These are phyloP conservation scores for Lepidocolaptes lacrymiger DNA, from an alignment of 2,797 vertebrate species.

Conservation along the genomic window DNA sequence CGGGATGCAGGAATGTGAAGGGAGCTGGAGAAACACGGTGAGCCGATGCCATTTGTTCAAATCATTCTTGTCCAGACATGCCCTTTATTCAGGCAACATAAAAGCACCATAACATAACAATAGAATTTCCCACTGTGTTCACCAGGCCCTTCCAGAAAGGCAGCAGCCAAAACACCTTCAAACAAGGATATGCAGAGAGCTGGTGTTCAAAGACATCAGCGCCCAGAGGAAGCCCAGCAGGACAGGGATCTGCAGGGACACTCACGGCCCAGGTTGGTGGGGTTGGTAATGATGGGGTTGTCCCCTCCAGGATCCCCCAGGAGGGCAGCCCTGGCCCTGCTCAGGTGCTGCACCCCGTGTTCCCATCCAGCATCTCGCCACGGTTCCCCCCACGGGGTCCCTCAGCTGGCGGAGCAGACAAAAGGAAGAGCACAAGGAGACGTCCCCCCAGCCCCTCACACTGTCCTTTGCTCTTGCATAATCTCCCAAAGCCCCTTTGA, in stretches of 20 bases:
- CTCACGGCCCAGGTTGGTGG: background rate
- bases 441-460: background rate
- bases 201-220: background rate
- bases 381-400: background rate
- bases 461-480: background rate
- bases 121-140: background rate
- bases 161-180: constrained; percentile 2
- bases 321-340: too few relatives aligned
- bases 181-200: background rate
- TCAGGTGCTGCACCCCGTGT: fast-evolving
- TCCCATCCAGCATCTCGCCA: fast-evolving
- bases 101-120: background rate
- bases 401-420: background rate
- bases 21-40: background rate
- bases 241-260: background rate
- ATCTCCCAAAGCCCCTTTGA: background rate
- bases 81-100: background rate
- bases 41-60: background rate
- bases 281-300: background rate
- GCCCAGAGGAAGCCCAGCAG: background rate
- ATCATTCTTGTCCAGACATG: background rate
- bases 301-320: background rate
- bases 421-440: background rate
- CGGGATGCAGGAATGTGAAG: background rate
- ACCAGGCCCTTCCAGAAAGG: background rate